Evolutionary conservation across 1,140 invertebrate genomes (phyloP).

Genomic region (Cheumatopsyche charites): DNA sequence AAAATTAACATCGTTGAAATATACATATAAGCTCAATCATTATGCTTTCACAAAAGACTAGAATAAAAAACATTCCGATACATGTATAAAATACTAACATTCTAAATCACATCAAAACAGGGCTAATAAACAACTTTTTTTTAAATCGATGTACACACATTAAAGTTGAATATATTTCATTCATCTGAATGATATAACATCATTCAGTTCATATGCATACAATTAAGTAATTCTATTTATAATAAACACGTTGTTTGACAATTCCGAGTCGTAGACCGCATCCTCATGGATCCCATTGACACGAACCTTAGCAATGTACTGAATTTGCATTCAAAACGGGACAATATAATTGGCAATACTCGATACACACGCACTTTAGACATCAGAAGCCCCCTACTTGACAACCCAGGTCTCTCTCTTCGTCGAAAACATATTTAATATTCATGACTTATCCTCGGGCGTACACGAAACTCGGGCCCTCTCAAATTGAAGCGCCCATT

Average conservation of each 20-base stretch:
- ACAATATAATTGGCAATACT: no score
- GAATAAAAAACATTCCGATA: neutral
- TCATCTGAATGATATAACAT: neutral
- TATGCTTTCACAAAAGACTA: neutral
- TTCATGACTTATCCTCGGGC: constrained; percentile 37
- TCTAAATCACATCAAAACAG: neutral
- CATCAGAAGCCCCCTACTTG: constrained; percentile 11
- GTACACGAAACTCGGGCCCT: constrained; percentile 31
- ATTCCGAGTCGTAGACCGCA: no score
- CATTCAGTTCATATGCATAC: neutral
- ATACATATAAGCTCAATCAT: constrained; percentile 11
- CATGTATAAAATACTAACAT: no score
- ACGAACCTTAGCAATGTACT: no score
- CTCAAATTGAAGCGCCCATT: constrained; percentile 33
- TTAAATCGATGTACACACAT: neutral
- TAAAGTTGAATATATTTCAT: constrained; percentile 1
- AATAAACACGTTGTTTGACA: no score
- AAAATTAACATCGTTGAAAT: constrained; percentile 12
- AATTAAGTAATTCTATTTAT: no score
- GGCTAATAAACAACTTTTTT: neutral
- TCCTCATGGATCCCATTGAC: no score
- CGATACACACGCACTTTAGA: no score
- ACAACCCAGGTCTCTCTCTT: constrained; percentile 17
- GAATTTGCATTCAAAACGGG: no score
- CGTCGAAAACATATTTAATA: constrained; percentile 38